These are phyloP conservation scores for Datnioides undecimradiatus DNA, from an alignment of 2,113 vertebrate species.

Conservation along the genomic window DNA sequence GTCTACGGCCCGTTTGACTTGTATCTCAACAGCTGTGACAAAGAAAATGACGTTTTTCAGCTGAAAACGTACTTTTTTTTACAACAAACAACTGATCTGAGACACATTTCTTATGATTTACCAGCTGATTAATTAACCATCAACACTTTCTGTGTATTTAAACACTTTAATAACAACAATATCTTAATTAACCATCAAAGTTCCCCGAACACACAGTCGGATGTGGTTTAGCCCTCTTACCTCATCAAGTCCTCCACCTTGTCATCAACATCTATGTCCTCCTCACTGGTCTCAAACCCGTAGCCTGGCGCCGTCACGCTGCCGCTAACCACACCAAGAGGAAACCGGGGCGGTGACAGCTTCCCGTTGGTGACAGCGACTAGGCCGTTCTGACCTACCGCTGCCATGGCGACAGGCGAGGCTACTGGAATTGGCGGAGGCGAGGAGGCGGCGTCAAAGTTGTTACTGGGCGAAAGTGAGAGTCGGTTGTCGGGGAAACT, in stretches of 20 bases:
- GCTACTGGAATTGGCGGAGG: slow-evolving; percentile 85
- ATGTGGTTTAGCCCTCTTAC: too few species aligned
- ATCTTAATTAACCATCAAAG: neutral
- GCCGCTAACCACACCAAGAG: slow-evolving; percentile 79
- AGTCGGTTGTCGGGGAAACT: slow-evolving; percentile 86
- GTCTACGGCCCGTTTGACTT: too few species aligned
- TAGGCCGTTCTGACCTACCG: slow-evolving; percentile 88
- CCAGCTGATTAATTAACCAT: too few species aligned
- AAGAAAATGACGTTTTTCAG: too few species aligned
- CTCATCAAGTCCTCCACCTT: slow-evolving; percentile 99
- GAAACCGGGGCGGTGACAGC: slow-evolving; percentile 93
- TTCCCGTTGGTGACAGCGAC: slow-evolving; percentile 92
- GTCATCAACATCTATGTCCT: slow-evolving; percentile 95
- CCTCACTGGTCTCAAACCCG: slow-evolving; percentile 92
- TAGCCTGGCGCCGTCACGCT: slow-evolving; percentile 86
- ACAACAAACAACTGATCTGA: too few species aligned
- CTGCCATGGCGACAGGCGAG: slow-evolving; percentile 66
- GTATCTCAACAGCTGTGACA: too few species aligned
- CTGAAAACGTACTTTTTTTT: too few species aligned
- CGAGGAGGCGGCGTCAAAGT: slow-evolving; percentile 90
- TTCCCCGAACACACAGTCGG: too few species aligned
- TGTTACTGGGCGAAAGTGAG: slow-evolving; percentile 91
- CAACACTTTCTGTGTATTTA: too few species aligned
- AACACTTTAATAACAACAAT: too few species aligned
- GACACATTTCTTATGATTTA: too few species aligned